Percentiles rank a stretch among this genome's conserved stretches.
phyloP scores from a whole-genome alignment of 2,113 vertebrate species.

The Phyllopteryx taeniolatus region DNA sequence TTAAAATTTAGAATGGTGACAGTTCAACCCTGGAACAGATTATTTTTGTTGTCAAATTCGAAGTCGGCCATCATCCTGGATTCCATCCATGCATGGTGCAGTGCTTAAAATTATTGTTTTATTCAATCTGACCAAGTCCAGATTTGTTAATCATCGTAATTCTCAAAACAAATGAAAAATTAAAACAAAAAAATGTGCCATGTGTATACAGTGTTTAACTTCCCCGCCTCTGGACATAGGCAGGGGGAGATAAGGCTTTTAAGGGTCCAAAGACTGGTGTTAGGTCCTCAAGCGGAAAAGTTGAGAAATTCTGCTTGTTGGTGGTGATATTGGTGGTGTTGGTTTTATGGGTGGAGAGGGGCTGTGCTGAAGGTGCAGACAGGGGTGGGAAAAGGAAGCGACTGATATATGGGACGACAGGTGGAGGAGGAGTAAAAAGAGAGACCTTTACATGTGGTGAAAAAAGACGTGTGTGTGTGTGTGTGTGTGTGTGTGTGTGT shows the following conservation, averaged over 20 bases:
- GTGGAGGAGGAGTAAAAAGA: background rate
- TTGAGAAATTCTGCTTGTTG: slow-evolving; percentile 8
- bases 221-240: slow-evolving; percentile 28
- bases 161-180: too few species aligned
- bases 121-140: too few species aligned
- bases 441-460: slow-evolving; percentile 5
- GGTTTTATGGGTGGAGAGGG: background rate
- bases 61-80: too few species aligned
- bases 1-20: too few species aligned
- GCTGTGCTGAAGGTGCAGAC: background rate
- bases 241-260: slow-evolving; percentile 45
- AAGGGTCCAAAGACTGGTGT: slow-evolving; percentile 32
- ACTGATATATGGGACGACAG: slow-evolving; percentile 7
- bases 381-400: slow-evolving; percentile 9
- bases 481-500: background rate
- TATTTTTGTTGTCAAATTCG: too few species aligned
- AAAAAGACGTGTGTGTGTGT: background rate
- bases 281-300: slow-evolving; percentile 18
- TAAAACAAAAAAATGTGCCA: too few species aligned
- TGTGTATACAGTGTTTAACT: slow-evolving; percentile 8
- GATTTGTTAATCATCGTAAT: too few species aligned
- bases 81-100: too few species aligned
- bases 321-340: background rate
- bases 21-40: too few species aligned
- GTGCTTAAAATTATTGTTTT: too few species aligned